A percentile compares a stretch with the other conserved stretches of the same genome.
phyloP scores from a whole-genome alignment of 2,888 invertebrate genomes.

The Portevinia maculata region DNA sequence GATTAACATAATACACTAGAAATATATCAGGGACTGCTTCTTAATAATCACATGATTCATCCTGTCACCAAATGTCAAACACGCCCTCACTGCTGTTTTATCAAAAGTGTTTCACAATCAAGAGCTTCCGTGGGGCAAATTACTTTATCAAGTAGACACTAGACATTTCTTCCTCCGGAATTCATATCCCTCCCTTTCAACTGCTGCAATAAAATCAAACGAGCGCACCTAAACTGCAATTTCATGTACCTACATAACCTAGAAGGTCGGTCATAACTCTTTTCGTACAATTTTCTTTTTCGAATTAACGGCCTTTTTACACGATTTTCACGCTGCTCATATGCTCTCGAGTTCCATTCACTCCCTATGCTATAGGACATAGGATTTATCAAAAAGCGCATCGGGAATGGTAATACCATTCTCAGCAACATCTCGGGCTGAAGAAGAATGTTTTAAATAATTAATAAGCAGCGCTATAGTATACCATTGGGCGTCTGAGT shows the following conservation, averaged over 20 bases:
- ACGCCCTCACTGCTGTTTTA: too few relatives aligned
- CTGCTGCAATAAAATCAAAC: conserved; percentile 67
- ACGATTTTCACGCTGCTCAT: conserved; percentile 38
- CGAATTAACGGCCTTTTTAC: conserved; percentile 72
- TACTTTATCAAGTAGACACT: conserved; percentile 2
- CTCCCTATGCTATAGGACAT: conserved; percentile 44
- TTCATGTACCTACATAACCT: conserved; percentile 34
- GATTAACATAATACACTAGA: too few relatives aligned
- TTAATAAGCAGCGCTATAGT: conserved; percentile 72
- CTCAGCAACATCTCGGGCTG: conserved; percentile 24
- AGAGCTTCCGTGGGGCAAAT: neutral
- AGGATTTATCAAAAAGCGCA: conserved; percentile 73
- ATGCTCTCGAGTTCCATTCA: conserved; percentile 9
- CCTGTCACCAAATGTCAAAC: conserved; percentile 9
- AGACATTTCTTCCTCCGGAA: conserved; percentile 10
- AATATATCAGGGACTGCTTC: too few relatives aligned
- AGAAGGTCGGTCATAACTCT: conserved; percentile 75
- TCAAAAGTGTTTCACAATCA: neutral
- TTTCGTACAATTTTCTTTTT: conserved; percentile 61
- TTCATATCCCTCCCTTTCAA: neutral
- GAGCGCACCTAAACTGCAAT: conserved; percentile 60
- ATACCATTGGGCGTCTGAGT: conserved; percentile 53
- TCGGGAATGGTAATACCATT: conserved; percentile 55
- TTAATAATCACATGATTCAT: neutral
- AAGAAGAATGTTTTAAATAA: conserved; percentile 64